phyloP scores from a whole-genome alignment of 2,797 vertebrate species.

The Sebastes paucispinis region DNA sequence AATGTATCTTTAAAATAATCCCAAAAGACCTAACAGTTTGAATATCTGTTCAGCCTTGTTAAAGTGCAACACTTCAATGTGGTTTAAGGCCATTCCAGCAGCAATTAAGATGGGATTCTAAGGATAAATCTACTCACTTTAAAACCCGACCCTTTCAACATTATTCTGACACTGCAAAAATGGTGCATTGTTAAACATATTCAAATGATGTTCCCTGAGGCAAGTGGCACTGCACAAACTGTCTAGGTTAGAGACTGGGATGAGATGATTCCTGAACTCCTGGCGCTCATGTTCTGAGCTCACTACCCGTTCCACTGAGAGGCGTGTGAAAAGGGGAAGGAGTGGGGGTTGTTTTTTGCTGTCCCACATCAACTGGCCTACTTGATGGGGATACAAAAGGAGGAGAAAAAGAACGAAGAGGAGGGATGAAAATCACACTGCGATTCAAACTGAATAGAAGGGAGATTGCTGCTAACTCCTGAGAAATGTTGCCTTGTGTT shows the following conservation, averaged over 20 bases:
- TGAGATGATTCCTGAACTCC: constrained; percentile 53
- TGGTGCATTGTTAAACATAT: constrained; percentile 45
- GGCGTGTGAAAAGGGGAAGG: constrained; percentile 11
- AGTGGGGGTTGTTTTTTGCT: constrained; percentile 24
- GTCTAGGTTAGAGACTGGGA: constrained; percentile 45
- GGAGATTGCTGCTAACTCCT: constrained; percentile 3
- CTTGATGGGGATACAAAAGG: constrained; percentile 55
- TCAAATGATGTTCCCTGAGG: constrained; percentile 37
- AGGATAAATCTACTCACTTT: constrained; percentile 22
- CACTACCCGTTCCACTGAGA: constrained; percentile 47
- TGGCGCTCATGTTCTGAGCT: constrained; percentile 23
- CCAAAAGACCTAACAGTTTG: not conserved
- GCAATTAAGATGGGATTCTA: constrained; percentile 44
- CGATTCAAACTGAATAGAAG: constrained; percentile 31
- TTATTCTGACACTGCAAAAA: constrained; percentile 54
- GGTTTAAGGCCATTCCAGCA: constrained; percentile 31
- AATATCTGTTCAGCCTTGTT: constrained; percentile 22
- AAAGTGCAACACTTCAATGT: constrained; percentile 12
- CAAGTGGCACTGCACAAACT: constrained; percentile 23
- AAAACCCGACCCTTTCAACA: constrained; percentile 34
- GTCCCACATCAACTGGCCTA: constrained; percentile 75
- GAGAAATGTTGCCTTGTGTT: constrained; percentile 6
- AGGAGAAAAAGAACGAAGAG: not conserved
- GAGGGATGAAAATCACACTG: constrained; percentile 14
- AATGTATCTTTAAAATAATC: constrained; percentile 8